Base-by-base conservation (phyloP, 2,888 invertebrate genomes). In the Caenorhabditis afra region DNA sequence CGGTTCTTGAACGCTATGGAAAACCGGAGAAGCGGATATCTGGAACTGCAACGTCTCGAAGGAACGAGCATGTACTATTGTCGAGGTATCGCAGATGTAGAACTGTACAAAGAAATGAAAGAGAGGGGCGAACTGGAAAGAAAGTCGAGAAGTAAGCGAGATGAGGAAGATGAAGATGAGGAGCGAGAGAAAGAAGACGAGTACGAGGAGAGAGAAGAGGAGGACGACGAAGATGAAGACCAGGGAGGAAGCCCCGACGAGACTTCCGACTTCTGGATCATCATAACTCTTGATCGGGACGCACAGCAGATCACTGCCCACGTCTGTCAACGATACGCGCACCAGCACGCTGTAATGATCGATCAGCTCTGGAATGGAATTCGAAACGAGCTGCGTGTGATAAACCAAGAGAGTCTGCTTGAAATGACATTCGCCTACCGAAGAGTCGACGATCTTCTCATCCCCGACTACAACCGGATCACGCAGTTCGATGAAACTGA, bases 211-310 rank as follows among this genome's bases (percentile, higher is more conserved):
- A 37, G 41, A 20, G 44, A 62, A 50, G 7, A 16, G 41, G 3
- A 35, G 4, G 16, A 16, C 14, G 61, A 11, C 29, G 53, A 16
- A 35, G 52, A 50, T n/a, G 47, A 47, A 1, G 5, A 5, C 12
- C 37, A 49, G 20, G 44, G 57, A 50, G 11, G n/a, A 35, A 4
- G 18, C 3, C 12, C 20, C 22, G 53, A 61, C 22, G 52, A 67
- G 14, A 22, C 79, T 11, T 82, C 81, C 53, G 86, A 87, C 67
- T 88, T 88, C 71, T 88, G 88, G 88, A 70, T 88, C 14, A 83
- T 88, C 18, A 39, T 88, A 10, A 77, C 79, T 16, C 61, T 87
- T 8, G 85, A 81, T 16, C 0, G 8, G 1, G 20, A 20, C 5
- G 20, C n/a, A 8, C n/a, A 53, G 7, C 41, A 37, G 20, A 58